phyloP scores from a whole-genome alignment of 2,113 vertebrate species.

The Pseudopipra pipra region DNA sequence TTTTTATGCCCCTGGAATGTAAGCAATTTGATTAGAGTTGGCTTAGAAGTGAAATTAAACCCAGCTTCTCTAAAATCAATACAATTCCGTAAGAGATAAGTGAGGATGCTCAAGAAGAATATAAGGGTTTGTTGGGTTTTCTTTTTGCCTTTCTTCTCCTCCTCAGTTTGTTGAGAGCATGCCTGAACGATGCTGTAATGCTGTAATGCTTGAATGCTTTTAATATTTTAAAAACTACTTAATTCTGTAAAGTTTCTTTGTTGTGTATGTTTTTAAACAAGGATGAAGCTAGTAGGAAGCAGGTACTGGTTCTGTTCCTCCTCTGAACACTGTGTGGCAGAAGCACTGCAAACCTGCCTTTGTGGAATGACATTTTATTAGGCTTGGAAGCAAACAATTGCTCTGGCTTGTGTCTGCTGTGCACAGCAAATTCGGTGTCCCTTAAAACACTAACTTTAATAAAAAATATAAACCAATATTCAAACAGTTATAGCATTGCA shows the following conservation, averaged over 20 bases:
- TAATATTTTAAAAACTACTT: not conserved
- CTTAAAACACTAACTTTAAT: not conserved
- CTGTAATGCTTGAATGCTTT: not conserved
- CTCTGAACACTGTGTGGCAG: conserved; percentile 51
- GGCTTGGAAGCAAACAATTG: not conserved
- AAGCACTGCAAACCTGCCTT: not conserved
- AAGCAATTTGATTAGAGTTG: not conserved
- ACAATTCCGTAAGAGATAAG: not conserved
- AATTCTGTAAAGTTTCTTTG: not conserved
- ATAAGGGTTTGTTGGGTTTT: not conserved
- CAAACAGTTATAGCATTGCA: not conserved
- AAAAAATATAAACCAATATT: not conserved
- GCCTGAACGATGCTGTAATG: rapidly evolving
- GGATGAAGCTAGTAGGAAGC: not conserved
- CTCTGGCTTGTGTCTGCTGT: not conserved
- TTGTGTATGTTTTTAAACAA: not conserved
- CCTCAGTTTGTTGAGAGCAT: not conserved
- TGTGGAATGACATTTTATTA: not conserved
- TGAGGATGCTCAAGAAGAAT: not conserved
- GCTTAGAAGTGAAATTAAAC: not conserved
- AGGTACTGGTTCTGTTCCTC: not conserved
- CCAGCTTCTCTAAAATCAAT: not conserved
- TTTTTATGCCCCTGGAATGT: not conserved
- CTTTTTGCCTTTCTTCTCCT: not conserved
- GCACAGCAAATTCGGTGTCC: not conserved